Conservation (phyloP, 2,797 vertebrate species). For the Sciaenops ocellatus region DNA sequence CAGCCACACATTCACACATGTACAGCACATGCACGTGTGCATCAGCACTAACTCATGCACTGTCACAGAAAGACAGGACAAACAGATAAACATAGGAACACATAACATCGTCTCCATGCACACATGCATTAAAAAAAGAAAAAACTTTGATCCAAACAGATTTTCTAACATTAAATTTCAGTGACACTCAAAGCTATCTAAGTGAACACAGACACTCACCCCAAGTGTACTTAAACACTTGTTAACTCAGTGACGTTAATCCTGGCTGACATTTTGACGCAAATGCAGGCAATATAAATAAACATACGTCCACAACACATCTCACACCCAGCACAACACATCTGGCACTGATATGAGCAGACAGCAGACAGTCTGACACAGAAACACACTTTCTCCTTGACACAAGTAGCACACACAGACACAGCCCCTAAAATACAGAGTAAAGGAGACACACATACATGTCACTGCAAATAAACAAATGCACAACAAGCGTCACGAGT, state of each 20-base stretch:
- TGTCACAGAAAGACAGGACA: conserved; percentile 2
- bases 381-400: conserved; percentile 40
- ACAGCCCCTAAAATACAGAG: background rate
- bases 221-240: conserved; percentile 43
- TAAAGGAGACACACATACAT: conserved; percentile 8
- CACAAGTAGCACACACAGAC: conserved; percentile 4
- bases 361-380: conserved; percentile 62
- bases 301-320: conserved; percentile 62
- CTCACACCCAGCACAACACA: conserved; percentile 48
- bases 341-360: conserved; percentile 48
- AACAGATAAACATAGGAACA: conserved; percentile 26
- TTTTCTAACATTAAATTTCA: conserved; percentile 49
- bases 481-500: conserved; percentile 9
- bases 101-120: background rate
- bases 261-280: conserved; percentile 65
- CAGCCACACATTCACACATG: background rate
- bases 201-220: conserved; percentile 43
- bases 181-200: conserved; percentile 55
- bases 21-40: background rate
- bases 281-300: conserved; percentile 63
- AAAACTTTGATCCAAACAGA: conserved; percentile 57
- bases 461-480: conserved; percentile 17
- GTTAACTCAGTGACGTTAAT: conserved; percentile 66
- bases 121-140: conserved; percentile 12
- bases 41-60: conserved; percentile 13